A percentile compares a stretch with the other conserved stretches of the same genome.
These are phyloP conservation scores for Pandemis cinnamomeana DNA, from an alignment of 2,888 invertebrate species.

Conservation along the genomic window DNA sequence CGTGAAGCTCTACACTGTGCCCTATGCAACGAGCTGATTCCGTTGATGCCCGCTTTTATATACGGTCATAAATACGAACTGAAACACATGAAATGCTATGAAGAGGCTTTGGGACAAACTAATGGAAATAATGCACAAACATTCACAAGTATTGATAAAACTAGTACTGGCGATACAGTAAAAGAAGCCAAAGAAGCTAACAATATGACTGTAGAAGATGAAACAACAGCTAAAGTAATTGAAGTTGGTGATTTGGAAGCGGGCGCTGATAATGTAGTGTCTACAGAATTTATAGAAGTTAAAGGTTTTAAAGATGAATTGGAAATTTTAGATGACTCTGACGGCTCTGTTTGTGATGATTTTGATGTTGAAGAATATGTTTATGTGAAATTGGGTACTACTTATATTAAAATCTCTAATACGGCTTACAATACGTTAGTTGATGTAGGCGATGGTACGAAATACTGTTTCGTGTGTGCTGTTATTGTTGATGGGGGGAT, in stretches of 20 bases:
- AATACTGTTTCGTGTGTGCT: constrained; percentile 47
- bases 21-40: constrained; percentile 46
- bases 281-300: constrained; percentile 11
- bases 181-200: not conserved
- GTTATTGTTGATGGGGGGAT: constrained; percentile 21
- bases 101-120: constrained; percentile 19
- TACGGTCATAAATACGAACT: constrained; percentile 42
- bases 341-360: constrained; percentile 39
- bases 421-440: constrained; percentile 47
- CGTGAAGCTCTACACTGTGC: constrained; percentile 47
- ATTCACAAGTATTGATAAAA: too few species aligned
- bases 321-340: not conserved
- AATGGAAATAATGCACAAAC: not conserved
- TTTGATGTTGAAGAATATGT: constrained; percentile 48
- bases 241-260: not conserved
- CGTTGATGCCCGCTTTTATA: constrained; percentile 36
- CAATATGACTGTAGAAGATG: not conserved
- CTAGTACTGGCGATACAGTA: not conserved
- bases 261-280: not conserved
- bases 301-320: constrained; percentile 36
- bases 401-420: constrained; percentile 44
- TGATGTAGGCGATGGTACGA: constrained; percentile 45
- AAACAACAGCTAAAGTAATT: not conserved
- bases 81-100: constrained; percentile 31
- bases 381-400: constrained; percentile 49